A percentile compares a stretch with the other conserved stretches of the same genome.
phyloP scores from a whole-genome alignment of 2,888 invertebrate species.

The Autographa gamma region DNA sequence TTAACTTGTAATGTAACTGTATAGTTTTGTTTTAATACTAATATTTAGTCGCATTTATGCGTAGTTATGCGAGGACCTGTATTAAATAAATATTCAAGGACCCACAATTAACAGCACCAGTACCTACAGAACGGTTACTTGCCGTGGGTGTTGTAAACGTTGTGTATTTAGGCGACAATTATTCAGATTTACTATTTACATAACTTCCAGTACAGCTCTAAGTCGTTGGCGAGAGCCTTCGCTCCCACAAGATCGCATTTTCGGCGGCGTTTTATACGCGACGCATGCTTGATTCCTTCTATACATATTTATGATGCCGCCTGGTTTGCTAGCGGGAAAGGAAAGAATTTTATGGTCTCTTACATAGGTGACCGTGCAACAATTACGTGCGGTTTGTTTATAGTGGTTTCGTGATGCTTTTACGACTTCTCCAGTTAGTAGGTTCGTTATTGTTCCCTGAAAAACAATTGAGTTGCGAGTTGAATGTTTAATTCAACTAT shows the following conservation, averaged over 20 bases:
- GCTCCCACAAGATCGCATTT: constrained; percentile 86
- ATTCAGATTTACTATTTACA: constrained; percentile 14
- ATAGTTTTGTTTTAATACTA: background rate
- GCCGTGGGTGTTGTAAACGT: background rate
- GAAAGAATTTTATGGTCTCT: constrained; percentile 83
- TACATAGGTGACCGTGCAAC: constrained; percentile 79
- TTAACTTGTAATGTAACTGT: no score
- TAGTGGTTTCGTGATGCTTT: constrained; percentile 36
- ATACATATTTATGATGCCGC: constrained; percentile 87
- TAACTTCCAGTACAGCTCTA: constrained; percentile 62
- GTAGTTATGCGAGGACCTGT: background rate
- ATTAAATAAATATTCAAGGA: background rate
- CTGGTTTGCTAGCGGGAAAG: constrained; percentile 73
- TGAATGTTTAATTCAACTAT: constrained; percentile 5
- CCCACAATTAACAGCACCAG: constrained; percentile 3
- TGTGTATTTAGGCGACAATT: constrained; percentile 1
- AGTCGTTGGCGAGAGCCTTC: constrained; percentile 67
- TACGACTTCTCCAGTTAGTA: constrained; percentile 15
- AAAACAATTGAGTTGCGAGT: background rate
- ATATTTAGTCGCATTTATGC: background rate
- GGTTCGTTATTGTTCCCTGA: background rate
- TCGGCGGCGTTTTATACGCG: constrained; percentile 87
- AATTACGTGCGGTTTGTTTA: constrained; percentile 62
- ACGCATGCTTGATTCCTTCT: constrained; percentile 88
- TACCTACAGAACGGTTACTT: constrained; percentile 4